phyloP scores from a whole-genome alignment of 2,797 vertebrate genomes.

The Pseudochirops corinnae region DNA sequence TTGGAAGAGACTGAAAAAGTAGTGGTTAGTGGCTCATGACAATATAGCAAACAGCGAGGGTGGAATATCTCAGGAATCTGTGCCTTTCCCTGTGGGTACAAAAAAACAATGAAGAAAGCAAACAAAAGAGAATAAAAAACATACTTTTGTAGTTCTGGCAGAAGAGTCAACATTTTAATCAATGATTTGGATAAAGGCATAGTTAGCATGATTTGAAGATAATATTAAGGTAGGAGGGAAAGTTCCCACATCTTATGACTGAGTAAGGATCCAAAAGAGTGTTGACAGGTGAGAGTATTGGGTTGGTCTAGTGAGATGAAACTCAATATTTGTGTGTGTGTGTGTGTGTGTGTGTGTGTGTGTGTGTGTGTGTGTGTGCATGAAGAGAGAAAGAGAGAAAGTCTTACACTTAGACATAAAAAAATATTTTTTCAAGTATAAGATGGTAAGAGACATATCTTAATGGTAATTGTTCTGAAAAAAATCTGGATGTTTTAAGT shows the following conservation, averaged over 20 bases:
- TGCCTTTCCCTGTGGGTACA: background rate
- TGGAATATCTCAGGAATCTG: background rate
- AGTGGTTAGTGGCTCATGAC: background rate
- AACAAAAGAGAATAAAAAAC: background rate
- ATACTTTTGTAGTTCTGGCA: background rate
- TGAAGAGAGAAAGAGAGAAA: too few species aligned
- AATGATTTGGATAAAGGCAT: background rate
- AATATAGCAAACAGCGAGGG: background rate
- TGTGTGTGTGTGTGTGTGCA: too few species aligned
- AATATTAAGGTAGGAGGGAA: background rate
- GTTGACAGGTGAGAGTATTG: background rate
- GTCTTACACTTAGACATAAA: background rate
- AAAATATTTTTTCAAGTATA: background rate
- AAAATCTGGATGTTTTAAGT: background rate
- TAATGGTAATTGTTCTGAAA: background rate
- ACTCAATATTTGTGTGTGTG: background rate
- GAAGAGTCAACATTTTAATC: background rate
- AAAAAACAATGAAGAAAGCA: background rate
- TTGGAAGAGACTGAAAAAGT: background rate
- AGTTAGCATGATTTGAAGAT: background rate
- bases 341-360: too few species aligned
- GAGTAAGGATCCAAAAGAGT: background rate
- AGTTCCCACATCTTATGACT: background rate
- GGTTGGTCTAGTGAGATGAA: background rate
- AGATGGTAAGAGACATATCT: background rate